Base-by-base conservation (phyloP, 2,888 invertebrate species). In the Junonia oenone region DNA sequence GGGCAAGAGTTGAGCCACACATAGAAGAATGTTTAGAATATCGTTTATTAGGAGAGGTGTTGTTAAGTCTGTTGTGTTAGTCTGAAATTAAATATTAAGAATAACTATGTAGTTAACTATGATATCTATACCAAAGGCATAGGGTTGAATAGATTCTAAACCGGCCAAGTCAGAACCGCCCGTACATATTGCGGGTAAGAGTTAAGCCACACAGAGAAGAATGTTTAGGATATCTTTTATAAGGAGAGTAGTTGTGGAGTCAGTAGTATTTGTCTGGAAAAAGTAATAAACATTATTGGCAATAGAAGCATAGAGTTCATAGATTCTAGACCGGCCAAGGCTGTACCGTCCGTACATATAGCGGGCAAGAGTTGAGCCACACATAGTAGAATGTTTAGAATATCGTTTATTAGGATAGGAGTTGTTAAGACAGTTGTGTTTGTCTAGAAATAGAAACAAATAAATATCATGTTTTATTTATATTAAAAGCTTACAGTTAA, bases 181-280 rank as follows among this genome's bases (percentile, higher is more conserved):
- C 15, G 91, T 89, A 57, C 93, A 94, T n/a, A 95, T 91, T 0
- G 92, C 90, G 0, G 95, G 94, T 15, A 96, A 72, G 0, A 97
- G 81, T 71, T 96, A 93, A 0, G 94, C 93, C 0, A 94, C 92
- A 72, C 96, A 96, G 2, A 95, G 90, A 0, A 97, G 83, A 56
- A 96, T 92, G 77, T 97, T 96, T 53, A 95, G 89, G 45, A 95
- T 93, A 67, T 95, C 95, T 65, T 93, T 94, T 19, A 94, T 84
- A n/a, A 95, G 90, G 2, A 86, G 68, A 0, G 76, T 77, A 0
- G 84, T 76, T 91, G 90, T 66, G 76, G 92, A 68, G 85, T 90
- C 69, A 91, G 94, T 63, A 92, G 94, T 70, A 51, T 91, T 87
- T 33, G 94, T 94, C 94, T 95, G 76, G 46, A 48, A n/a, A n/a